Evolutionary conservation across 2,888 invertebrate species (phyloP).

Genomic region (Ophion obscuratus): DNA sequence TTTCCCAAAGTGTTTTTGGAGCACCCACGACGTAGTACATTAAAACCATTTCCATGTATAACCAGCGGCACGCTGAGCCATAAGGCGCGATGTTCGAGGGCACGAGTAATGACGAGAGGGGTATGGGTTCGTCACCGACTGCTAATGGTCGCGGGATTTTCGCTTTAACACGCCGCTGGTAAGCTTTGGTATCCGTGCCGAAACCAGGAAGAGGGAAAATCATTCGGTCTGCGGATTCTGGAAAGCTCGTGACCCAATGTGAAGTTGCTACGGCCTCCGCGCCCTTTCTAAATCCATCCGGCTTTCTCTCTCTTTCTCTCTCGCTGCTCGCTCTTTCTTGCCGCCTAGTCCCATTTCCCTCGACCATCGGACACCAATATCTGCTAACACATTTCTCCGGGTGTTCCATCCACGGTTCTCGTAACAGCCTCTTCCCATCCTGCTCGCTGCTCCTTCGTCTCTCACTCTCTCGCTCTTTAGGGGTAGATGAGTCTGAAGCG

Average conservation of each 20-base stretch:
- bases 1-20: slow-evolving; percentile 10
- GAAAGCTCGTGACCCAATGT: slow-evolving; percentile 45
- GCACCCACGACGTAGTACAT: slow-evolving; percentile 27
- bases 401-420: slow-evolving; percentile 63
- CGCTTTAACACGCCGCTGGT: slow-evolving; percentile 48
- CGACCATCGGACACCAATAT: slow-evolving; percentile 37
- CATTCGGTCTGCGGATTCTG: slow-evolving; percentile 49
- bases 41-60: slow-evolving; percentile 24
- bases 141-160: slow-evolving; percentile 57
- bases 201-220: slow-evolving; percentile 29
- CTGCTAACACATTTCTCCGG: slow-evolving; percentile 35
- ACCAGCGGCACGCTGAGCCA: slow-evolving; percentile 25
- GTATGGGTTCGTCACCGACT: slow-evolving; percentile 14
- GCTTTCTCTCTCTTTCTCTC: not conserved
- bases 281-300: slow-evolving; percentile 19
- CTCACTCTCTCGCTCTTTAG: not conserved
- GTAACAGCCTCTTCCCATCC: slow-evolving; percentile 52
- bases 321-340: not conserved
- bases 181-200: slow-evolving; percentile 24
- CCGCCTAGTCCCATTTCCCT: slow-evolving; percentile 12
- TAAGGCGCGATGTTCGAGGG: slow-evolving; percentile 20
- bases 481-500: slow-evolving; percentile 14
- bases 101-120: slow-evolving; percentile 23
- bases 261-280: slow-evolving; percentile 37
- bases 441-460: not conserved